Evolutionary conservation across 2,797 vertebrate genomes (phyloP).

Genomic region (Hydrocynus forskahlii): DNA sequence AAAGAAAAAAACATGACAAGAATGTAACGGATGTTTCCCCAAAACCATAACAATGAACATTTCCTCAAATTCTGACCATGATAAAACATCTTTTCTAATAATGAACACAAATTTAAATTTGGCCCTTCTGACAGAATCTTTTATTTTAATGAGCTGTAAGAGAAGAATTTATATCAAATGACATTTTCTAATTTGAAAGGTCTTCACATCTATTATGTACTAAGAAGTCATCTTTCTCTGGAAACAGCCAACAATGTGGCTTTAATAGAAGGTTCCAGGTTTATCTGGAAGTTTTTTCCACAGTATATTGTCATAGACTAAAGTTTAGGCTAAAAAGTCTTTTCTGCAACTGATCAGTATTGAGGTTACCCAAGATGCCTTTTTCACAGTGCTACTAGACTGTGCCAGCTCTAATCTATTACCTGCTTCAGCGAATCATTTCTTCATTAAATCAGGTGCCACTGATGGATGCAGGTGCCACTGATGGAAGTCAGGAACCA

Average conservation of each 20-base stretch:
- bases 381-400: too few relatives aligned
- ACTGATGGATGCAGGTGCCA: too few relatives aligned
- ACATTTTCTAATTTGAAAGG: not conserved
- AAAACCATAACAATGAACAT: too few relatives aligned
- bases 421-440: too few relatives aligned
- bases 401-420: too few relatives aligned
- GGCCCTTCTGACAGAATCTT: not conserved
- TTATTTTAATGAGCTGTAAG: not conserved
- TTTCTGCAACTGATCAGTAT: not conserved
- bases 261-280: not conserved
- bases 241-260: not conserved
- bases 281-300: constrained; percentile 24
- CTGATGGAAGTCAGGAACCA: too few relatives aligned
- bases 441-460: too few relatives aligned
- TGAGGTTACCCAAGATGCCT: too few relatives aligned
- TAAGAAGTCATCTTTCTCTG: not conserved
- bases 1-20: too few relatives aligned
- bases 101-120: not conserved
- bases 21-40: too few relatives aligned
- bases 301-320: constrained; percentile 16
- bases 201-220: not conserved
- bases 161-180: not conserved
- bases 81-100: too few relatives aligned
- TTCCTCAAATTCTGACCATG: too few relatives aligned
- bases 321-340: not conserved